These are phyloP conservation scores for Ariolimax columbianus DNA, from an alignment of 2,888 invertebrate species.

Conservation along the genomic window DNA sequence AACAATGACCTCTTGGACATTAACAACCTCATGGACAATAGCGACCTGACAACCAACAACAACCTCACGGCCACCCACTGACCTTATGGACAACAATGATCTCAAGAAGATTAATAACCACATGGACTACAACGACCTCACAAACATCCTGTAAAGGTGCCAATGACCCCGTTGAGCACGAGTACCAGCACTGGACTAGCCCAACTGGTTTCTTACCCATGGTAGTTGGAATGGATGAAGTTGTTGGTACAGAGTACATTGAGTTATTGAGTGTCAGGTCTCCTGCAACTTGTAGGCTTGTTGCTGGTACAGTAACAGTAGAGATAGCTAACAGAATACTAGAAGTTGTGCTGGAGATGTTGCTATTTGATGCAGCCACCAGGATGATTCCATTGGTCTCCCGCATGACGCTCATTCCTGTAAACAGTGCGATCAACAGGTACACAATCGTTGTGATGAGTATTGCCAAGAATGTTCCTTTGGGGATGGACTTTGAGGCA, in stretches of 20 bases:
- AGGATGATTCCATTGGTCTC: constrained; percentile 74
- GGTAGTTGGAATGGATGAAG: constrained; percentile 2
- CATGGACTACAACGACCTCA: too few species aligned
- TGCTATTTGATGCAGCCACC: constrained; percentile 74
- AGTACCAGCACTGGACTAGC: not conserved
- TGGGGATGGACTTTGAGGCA: constrained; percentile 93
- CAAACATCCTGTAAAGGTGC: too few species aligned
- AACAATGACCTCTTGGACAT: too few species aligned
- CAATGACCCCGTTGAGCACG: too few species aligned
- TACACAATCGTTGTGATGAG: constrained; percentile 93
- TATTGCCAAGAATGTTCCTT: constrained; percentile 92
- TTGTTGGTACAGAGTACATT: constrained; percentile 5
- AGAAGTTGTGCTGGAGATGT: constrained; percentile 74
- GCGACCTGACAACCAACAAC: too few species aligned
- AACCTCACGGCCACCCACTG: too few species aligned
- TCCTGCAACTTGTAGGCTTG: not conserved
- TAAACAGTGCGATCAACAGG: constrained; percentile 87
- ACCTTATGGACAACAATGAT: too few species aligned
- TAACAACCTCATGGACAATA: too few species aligned
- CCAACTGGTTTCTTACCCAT: not conserved
- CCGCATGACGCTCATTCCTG: constrained; percentile 89
- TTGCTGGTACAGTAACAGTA: constrained; percentile 13
- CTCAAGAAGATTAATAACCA: too few species aligned
- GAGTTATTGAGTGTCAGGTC: constrained; percentile 1
- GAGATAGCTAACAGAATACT: constrained; percentile 23